Percentiles rank a stretch among this genome's conserved stretches.
Conservation (phyloP, 2,888 invertebrate species). For the Sphecodes monilicornis region DNA sequence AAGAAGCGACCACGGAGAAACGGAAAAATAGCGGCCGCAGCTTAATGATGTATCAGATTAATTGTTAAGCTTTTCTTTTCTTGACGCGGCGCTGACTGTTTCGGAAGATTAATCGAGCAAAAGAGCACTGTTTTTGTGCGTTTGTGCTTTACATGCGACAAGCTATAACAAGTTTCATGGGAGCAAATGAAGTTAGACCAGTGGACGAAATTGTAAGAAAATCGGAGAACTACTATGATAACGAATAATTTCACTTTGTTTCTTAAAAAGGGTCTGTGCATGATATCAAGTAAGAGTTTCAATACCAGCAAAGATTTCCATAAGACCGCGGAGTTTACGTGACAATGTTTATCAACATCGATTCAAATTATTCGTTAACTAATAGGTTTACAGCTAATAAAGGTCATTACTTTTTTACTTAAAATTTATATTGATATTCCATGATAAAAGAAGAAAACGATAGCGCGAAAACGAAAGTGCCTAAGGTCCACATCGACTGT, state of each 20-base stretch:
- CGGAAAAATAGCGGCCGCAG: background rate
- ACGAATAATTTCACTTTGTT: no score
- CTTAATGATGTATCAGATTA: background rate
- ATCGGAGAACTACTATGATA: background rate
- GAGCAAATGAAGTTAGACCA: background rate
- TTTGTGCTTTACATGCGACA: background rate
- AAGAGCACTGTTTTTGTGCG: background rate
- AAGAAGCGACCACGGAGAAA: background rate
- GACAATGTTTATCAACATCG: no score
- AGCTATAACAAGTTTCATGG: background rate
- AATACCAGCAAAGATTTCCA: no score
- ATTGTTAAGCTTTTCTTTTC: background rate
- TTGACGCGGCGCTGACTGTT: background rate
- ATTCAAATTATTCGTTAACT: no score
- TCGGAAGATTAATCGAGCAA: background rate
- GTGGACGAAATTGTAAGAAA: background rate
- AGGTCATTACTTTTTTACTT: no score
- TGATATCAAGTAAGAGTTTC: no score
- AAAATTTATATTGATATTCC: no score
- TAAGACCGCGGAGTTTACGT: no score
- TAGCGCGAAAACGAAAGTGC: background rate
- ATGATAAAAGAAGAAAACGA: background rate
- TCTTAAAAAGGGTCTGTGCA: no score
- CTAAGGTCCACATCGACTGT: background rate
- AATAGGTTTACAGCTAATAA: no score